Evolutionary conservation across 53 echinoderm and acorn worm genomes (phyloP).

Genomic region (Holothuria leucospilota): DNA sequence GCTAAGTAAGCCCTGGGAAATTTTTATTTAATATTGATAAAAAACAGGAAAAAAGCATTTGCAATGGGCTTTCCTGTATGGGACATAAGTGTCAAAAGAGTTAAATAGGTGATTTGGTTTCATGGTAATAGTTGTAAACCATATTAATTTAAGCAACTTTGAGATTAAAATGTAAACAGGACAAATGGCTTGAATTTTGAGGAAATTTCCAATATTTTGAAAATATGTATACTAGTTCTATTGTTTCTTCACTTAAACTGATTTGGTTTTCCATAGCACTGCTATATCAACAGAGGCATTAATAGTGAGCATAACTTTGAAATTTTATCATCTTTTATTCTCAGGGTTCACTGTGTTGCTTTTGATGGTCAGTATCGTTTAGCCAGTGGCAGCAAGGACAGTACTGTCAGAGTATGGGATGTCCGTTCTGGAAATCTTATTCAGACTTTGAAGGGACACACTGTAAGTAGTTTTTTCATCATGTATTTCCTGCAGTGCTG

Average conservation of each 20-base stretch:
- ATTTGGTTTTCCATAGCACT: background rate
- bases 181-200: no score
- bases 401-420: constrained; percentile 85
- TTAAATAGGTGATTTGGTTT: no score
- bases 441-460: constrained; percentile 91
- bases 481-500: no score
- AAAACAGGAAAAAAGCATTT: no score
- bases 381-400: constrained; percentile 89
- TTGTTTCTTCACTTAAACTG: background rate
- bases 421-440: constrained; percentile 70
- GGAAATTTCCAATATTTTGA: no score
- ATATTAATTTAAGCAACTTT: no score
- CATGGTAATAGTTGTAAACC: no score
- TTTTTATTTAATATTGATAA: no score
- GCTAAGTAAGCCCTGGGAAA: constrained; percentile 73
- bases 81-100: no score
- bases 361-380: constrained; percentile 82
- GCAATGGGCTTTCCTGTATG: no score
- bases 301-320: background rate
- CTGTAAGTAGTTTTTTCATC: constrained; percentile 52
- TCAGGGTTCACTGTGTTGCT: constrained; percentile 84
- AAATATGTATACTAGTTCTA: no score
- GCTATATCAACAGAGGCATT: background rate
- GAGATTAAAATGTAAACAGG: no score
- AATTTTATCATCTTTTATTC: background rate